Percentiles rank a stretch among this genome's conserved stretches.
phyloP scores from a whole-genome alignment of 2,797 vertebrate species.

The Urophycis tenuis region DNA sequence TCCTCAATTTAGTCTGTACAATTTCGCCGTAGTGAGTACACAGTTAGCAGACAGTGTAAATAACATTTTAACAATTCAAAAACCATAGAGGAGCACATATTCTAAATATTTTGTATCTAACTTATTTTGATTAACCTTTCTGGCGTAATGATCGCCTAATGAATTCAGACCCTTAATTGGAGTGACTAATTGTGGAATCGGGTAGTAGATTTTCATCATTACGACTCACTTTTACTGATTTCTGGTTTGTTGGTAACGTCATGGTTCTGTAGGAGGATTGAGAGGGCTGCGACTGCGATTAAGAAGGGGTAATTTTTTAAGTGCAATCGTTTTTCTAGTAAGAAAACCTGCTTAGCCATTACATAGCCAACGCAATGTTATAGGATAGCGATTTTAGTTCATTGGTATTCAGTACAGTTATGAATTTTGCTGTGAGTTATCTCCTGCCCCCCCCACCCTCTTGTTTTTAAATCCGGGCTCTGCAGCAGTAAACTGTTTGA shows the following conservation, averaged over 20 bases:
- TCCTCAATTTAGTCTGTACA: neutral
- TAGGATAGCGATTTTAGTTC: neutral
- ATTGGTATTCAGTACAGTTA: conserved; percentile 1
- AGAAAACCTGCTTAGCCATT: conserved; percentile 48
- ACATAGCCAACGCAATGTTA: conserved; percentile 22
- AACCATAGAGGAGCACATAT: conserved; percentile 1
- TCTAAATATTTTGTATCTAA: conserved; percentile 12
- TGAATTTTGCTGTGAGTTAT: neutral
- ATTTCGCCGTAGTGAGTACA: neutral
- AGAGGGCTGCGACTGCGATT: conserved; percentile 51
- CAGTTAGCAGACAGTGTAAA: neutral
- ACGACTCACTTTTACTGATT: conserved; percentile 19
- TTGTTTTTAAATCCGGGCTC: neutral
- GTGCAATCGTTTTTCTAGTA: conserved; percentile 68
- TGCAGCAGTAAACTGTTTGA: neutral
- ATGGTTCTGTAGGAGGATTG: conserved; percentile 39
- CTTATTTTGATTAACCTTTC: conserved; percentile 22
- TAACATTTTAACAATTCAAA: neutral
- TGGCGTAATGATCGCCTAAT: conserved; percentile 11
- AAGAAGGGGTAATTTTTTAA: conserved; percentile 66
- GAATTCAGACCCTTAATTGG: neutral
- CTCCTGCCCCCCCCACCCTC: neutral
- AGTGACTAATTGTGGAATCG: conserved; percentile 13
- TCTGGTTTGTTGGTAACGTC: neutral
- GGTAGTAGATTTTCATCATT: conserved; percentile 25